A percentile compares a stretch with the other conserved stretches of the same genome.
phyloP scores from a whole-genome alignment of 2,113 vertebrate genomes.

The Sarotherodon lohbergeri region DNA sequence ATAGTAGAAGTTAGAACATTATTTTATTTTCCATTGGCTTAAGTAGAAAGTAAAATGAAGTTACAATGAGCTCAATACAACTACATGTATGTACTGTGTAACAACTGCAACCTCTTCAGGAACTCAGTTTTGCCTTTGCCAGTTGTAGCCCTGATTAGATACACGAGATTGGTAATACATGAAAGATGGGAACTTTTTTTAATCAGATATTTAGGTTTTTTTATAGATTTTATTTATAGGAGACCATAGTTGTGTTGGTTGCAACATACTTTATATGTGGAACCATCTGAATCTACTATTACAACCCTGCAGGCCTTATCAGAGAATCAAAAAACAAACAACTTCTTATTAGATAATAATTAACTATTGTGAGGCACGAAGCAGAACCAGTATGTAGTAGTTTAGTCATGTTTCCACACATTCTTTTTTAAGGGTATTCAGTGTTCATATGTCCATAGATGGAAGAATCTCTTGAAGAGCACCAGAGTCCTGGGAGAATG shows the following conservation, averaged over 20 bases:
- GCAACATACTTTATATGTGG: not conserved
- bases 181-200: not conserved
- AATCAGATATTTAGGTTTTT: not conserved
- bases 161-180: fast-evolving
- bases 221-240: not conserved
- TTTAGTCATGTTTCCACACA: not conserved
- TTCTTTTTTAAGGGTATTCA: not conserved
- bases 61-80: not conserved
- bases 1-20: fast-evolving
- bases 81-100: fast-evolving
- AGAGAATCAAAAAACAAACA: not conserved
- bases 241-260: not conserved
- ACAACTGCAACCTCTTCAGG: not conserved
- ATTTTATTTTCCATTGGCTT: no score
- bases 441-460: not conserved
- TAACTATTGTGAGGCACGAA: not conserved
- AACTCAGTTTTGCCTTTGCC: not conserved
- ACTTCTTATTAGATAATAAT: not conserved
- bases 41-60: not conserved
- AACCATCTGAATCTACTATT: not conserved
- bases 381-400: not conserved
- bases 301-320: not conserved
- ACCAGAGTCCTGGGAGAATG: not conserved
- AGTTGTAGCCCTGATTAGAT: not conserved
- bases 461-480: not conserved